Base-by-base conservation (phyloP, 2,797 vertebrate genomes). In the Gymnodraco acuticeps region DNA sequence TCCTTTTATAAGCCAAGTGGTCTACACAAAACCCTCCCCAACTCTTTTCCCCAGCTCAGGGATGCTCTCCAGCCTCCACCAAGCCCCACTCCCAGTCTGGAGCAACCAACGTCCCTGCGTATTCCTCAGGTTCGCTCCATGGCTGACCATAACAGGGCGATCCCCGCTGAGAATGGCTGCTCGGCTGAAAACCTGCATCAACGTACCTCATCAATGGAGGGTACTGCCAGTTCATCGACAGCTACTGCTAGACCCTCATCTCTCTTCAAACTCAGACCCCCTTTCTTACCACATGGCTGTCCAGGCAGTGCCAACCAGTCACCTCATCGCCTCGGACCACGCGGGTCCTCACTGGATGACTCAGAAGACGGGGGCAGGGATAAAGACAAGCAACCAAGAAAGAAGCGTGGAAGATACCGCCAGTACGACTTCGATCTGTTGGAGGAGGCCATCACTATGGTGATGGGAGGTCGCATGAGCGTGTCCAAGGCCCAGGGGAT, bases 401-500 rank as follows among this genome's bases (percentile, higher is more conserved):
- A 99, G 94, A 99, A 99, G 89, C 98, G 98, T 59, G 98, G 98
- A 73, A 93, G 98, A 70, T 99, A 99, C 88, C 96, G 98, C 69
- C 98, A 99, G 47, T 99, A 99, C 20, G 96, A 99, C 93, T 97
- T 99, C 11, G 98, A 99, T 85, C 97, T 99, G 85, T 93, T 99
- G 95, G 98, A 99, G 93, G 98, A 99, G 94, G 98, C 98, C 73
- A 99, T 99, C 82, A 90, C 95, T 66, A 99, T 99, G 98, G 98
- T 99, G 89, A 97, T 99, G 95, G 95, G 92, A 64, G 98, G 98
- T 78, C 98, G 97, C 92, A 99, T 99, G 98, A 99, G 98, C 71
- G 97, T 99, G 91, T 99, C 98, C 70, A 99, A 99, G 96, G 98
- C 98, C 95, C 98, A 99, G 94, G 96, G 96, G 83, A 96, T 99